Evolutionary conservation across 2,113 vertebrate genomes (phyloP).

Genomic region (Leptobrachium leishanense): DNA sequence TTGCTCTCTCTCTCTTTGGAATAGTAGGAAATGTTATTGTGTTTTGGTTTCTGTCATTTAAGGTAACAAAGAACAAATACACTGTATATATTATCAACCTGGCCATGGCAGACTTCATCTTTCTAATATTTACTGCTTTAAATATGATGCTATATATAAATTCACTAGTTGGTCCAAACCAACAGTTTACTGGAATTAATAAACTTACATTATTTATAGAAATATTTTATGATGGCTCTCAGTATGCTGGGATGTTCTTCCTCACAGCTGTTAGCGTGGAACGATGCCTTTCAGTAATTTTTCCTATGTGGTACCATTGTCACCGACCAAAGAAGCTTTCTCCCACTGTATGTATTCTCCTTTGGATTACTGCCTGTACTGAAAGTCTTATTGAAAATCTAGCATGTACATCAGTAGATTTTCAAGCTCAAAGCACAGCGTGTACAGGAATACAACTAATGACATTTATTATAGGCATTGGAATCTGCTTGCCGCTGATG

Average conservation of each 20-base stretch:
- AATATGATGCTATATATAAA: conserved; percentile 1
- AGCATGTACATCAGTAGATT: conserved; percentile 46
- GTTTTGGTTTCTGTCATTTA: conserved; percentile 23
- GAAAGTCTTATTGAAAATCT: conserved; percentile 54
- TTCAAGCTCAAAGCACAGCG: neutral
- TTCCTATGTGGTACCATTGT: conserved; percentile 57
- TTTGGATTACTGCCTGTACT: conserved; percentile 55
- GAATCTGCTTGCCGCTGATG: conserved; percentile 45
- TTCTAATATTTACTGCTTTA: conserved; percentile 1
- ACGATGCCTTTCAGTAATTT: conserved; percentile 46
- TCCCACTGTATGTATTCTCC: conserved; percentile 39
- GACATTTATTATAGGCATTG: conserved; percentile 49
- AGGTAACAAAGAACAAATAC: conserved; percentile 10
- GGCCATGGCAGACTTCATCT: conserved; percentile 14
- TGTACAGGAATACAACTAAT: conserved; percentile 24
- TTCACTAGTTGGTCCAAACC: neutral
- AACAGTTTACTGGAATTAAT: neutral
- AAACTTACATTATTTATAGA: neutral
- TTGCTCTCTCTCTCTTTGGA: conserved; percentile 24
- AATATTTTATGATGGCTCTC: conserved; percentile 3
- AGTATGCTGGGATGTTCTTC: conserved; percentile 51
- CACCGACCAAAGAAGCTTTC: conserved; percentile 50
- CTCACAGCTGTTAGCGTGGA: conserved; percentile 53
- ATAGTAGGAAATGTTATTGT: conserved; percentile 28
- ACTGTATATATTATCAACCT: conserved; percentile 34